Percentiles rank a stretch among this genome's conserved stretches.
These are phyloP conservation scores for Drosophila simulans DNA, from an alignment of 1,140 invertebrate species.

Conservation along the genomic window DNA sequence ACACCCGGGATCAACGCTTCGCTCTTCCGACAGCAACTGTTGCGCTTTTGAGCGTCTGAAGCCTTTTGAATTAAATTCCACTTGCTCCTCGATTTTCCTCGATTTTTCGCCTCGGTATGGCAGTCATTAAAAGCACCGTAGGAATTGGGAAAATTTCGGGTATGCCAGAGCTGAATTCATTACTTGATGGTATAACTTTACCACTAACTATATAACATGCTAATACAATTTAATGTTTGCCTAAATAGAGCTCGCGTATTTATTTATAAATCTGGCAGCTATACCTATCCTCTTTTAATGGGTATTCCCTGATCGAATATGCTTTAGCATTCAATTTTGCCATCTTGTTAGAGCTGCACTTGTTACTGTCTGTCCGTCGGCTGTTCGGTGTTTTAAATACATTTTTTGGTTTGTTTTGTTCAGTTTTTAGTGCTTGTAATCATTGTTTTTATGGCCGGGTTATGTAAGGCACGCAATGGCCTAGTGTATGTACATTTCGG, in stretches of 20 bases:
- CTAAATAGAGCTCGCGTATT: too few relatives aligned
- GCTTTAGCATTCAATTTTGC: background rate
- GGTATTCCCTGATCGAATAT: slow-evolving; percentile 14
- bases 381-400: slow-evolving; percentile 36
- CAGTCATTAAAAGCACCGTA: slow-evolving; percentile 40
- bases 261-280: too few relatives aligned
- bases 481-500: slow-evolving; percentile 35
- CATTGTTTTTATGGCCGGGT: slow-evolving; percentile 37
- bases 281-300: too few relatives aligned
- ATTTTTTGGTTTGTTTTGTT: slow-evolving; percentile 35
- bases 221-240: background rate
- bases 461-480: slow-evolving; percentile 58
- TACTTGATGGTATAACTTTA: too few relatives aligned
- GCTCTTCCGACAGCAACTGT: slow-evolving; percentile 31
- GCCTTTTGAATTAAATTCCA: slow-evolving; percentile 63
- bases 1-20: slow-evolving; percentile 19
- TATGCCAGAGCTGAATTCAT: background rate
- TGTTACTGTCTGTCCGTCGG: slow-evolving; percentile 33
- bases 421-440: slow-evolving; percentile 24
- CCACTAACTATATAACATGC: background rate
- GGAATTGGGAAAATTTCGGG: background rate
- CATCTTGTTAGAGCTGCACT: slow-evolving; percentile 50
- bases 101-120: slow-evolving; percentile 21
- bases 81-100: slow-evolving; percentile 37
- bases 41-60: slow-evolving; percentile 54